A percentile compares a stretch with the other conserved stretches of the same genome.
Evolutionary conservation across 1,140 invertebrate species (phyloP).

Genomic region (Drosophila repleta): DNA sequence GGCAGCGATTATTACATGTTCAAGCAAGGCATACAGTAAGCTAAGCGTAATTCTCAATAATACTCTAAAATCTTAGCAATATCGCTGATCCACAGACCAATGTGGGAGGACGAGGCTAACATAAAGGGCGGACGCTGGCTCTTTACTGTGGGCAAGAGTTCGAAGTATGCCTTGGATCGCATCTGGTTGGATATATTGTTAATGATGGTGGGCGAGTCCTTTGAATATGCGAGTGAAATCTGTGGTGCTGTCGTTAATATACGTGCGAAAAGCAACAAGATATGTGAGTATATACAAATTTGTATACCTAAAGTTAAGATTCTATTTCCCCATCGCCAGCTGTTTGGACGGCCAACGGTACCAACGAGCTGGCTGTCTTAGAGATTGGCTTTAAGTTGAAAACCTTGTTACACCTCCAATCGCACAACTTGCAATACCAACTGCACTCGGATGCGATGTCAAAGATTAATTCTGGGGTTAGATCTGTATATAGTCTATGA

Average conservation of each 20-base stretch:
- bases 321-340: slow-evolving; percentile 36
- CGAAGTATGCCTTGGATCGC: slow-evolving; percentile 93
- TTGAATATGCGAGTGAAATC: slow-evolving; percentile 95
- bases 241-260: slow-evolving; percentile 98
- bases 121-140: slow-evolving; percentile 98
- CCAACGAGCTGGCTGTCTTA: slow-evolving; percentile 89
- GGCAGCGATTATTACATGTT: slow-evolving; percentile 99
- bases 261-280: slow-evolving; percentile 95
- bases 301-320: slow-evolving; percentile 84
- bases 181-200: slow-evolving; percentile 94
- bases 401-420: slow-evolving; percentile 87
- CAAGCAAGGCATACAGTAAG: slow-evolving; percentile 93
- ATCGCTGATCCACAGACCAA: slow-evolving; percentile 87
- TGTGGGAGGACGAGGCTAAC: slow-evolving; percentile 98
- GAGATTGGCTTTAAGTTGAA: slow-evolving; percentile 94
- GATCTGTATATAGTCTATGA: slow-evolving; percentile 67
- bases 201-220: slow-evolving; percentile 98
- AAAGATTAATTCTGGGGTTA: slow-evolving; percentile 84
- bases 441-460: slow-evolving; percentile 93
- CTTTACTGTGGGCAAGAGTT: slow-evolving; percentile 93
- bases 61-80: slow-evolving; percentile 88
- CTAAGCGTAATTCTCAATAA: slow-evolving; percentile 92
- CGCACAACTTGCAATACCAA: slow-evolving; percentile 89
- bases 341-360: slow-evolving; percentile 84
- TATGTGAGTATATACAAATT: slow-evolving; percentile 84